Percentiles rank a stretch among this genome's conserved stretches.
Evolutionary conservation across 2,113 vertebrate species (phyloP).

Genomic region (Merops nubicus): DNA sequence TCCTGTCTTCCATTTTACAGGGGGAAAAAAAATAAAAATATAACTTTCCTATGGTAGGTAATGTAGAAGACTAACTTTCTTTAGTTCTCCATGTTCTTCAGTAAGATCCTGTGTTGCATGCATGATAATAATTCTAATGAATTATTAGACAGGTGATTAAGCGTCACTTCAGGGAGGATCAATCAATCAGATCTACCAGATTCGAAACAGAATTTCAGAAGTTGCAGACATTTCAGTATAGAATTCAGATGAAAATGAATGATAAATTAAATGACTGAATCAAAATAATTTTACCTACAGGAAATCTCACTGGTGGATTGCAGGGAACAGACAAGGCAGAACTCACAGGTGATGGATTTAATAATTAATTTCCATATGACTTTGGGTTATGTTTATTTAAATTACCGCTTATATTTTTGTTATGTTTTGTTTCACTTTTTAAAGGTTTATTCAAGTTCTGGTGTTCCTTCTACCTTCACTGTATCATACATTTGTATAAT

Average conservation of each 20-base stretch:
- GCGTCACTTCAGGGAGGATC: background rate
- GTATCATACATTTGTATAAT: background rate
- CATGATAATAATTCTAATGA: background rate
- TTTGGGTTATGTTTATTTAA: background rate
- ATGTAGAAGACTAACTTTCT: background rate
- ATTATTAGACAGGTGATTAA: background rate
- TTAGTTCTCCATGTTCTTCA: background rate
- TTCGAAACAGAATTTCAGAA: background rate
- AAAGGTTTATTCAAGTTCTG: background rate
- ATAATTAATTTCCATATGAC: background rate
- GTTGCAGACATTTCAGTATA: background rate
- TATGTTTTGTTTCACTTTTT: background rate
- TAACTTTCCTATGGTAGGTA: background rate
- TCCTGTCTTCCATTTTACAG: background rate
- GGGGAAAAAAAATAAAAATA: background rate
- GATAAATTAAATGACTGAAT: background rate
- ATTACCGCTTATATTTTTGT: background rate
- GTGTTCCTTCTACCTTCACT: background rate
- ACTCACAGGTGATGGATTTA: background rate
- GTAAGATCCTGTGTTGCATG: background rate
- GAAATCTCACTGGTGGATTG: background rate
- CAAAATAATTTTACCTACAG: background rate
- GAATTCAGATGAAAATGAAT: background rate
- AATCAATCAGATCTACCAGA: background rate
- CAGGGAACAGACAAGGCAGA: background rate